These are phyloP conservation scores for Micromesistius poutassou DNA, from an alignment of 2,797 vertebrate genomes.

Conservation along the genomic window DNA sequence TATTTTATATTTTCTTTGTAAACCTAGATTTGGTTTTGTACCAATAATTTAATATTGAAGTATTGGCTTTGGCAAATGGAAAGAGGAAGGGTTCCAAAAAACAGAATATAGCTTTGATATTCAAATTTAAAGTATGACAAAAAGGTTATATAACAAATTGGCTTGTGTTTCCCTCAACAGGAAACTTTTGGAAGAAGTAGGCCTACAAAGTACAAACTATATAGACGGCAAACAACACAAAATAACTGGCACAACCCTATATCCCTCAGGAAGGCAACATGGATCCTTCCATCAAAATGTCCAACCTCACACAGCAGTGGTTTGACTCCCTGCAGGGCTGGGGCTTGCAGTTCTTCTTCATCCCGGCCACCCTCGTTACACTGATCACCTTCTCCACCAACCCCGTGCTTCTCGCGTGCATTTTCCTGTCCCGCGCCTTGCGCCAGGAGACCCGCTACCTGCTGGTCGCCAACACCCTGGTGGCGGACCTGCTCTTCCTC, in stretches of 20 bases:
- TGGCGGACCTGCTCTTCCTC: constrained; percentile 74
- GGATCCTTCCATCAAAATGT: constrained; percentile 18
- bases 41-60: background rate
- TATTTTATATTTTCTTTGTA: background rate
- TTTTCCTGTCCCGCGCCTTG: constrained; percentile 62
- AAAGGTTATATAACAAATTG: background rate
- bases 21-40: background rate
- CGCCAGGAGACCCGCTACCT: constrained; percentile 76
- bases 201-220: background rate
- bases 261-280: constrained; percentile 27
- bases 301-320: constrained; percentile 60
- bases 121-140: background rate
- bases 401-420: constrained; percentile 71
- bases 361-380: constrained; percentile 66
- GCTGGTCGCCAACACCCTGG: constrained; percentile 76
- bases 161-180: constrained; percentile 9
- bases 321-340: constrained; percentile 40
- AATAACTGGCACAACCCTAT: background rate
- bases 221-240: background rate
- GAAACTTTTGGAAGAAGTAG: constrained; percentile 7
- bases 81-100: background rate
- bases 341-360: constrained; percentile 65
- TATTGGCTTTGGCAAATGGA: background rate
- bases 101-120: background rate
- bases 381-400: constrained; percentile 65